These are phyloP conservation scores for Ganaspis brasiliensis DNA, from an alignment of 2,888 invertebrate species.

Conservation along the genomic window DNA sequence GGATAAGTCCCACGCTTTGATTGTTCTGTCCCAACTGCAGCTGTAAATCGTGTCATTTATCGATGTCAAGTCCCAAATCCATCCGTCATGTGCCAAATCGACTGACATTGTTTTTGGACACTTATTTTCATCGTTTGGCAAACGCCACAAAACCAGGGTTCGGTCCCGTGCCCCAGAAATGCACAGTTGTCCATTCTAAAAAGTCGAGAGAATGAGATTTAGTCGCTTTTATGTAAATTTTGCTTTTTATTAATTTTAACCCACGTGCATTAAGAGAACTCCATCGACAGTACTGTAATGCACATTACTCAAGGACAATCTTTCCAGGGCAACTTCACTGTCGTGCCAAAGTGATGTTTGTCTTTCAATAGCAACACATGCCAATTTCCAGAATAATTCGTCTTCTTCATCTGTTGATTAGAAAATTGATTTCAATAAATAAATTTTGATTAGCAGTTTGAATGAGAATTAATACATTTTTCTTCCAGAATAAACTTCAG, in stretches of 20 bases:
- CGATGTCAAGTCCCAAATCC: conserved; percentile 85
- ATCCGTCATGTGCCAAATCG: conserved; percentile 83
- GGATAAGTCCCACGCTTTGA: conserved; percentile 83
- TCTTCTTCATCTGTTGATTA: conserved; percentile 75
- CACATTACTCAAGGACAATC: conserved; percentile 82
- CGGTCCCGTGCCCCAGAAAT: conserved; percentile 84
- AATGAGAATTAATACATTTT: no score
- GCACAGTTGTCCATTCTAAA: conserved; percentile 77
- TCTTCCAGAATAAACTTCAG: no score
- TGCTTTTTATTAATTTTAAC: conserved; percentile 60
- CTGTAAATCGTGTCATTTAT: conserved; percentile 82
- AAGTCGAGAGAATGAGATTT: no score
- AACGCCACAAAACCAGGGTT: conserved; percentile 82
- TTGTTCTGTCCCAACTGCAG: conserved; percentile 84
- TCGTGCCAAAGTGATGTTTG: conserved; percentile 83
- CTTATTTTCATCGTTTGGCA: conserved; percentile 76
- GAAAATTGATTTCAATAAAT: no score
- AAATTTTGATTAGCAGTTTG: no score
- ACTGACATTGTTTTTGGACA: conserved; percentile 59
- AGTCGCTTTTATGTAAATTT: no score
- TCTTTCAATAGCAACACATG: conserved; percentile 84
- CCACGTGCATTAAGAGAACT: conserved; percentile 83
- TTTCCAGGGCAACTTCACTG: conserved; percentile 80
- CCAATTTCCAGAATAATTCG: conserved; percentile 82
- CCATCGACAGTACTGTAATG: conserved; percentile 85